Percentiles rank a stretch among this genome's conserved stretches.
These are phyloP conservation scores for Colletes latitarsis DNA, from an alignment of 1,140 invertebrate genomes.

Conservation along the genomic window DNA sequence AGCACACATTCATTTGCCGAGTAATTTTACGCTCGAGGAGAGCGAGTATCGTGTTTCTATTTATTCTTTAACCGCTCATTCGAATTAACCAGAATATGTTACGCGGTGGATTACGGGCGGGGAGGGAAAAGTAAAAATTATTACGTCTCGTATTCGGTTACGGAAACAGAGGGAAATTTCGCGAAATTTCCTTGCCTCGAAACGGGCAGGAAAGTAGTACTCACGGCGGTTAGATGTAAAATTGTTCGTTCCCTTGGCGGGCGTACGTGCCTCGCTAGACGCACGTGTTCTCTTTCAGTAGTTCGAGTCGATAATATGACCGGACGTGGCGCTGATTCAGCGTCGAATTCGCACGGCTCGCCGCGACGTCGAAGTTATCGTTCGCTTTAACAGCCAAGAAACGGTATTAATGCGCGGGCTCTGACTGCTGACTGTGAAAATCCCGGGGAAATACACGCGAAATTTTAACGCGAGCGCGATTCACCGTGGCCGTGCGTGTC, in stretches of 20 bases:
- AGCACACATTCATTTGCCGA: background rate
- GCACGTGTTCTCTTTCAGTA: constrained; percentile 56
- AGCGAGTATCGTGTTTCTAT: too few relatives aligned
- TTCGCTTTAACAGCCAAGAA: constrained; percentile 34
- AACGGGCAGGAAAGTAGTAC: background rate
- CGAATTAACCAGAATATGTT: background rate
- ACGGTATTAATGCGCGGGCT: constrained; percentile 34
- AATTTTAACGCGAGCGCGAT: constrained; percentile 28
- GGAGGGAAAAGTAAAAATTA: background rate
- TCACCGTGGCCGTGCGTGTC: background rate
- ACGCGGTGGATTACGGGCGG: background rate
- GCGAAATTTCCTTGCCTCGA: background rate
- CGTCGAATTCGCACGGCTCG: constrained; percentile 37
- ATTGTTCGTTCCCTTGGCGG: constrained; percentile 22
- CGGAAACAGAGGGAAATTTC: background rate
- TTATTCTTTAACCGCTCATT: background rate
- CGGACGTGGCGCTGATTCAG: constrained; percentile 48
- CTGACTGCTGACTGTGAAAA: constrained; percentile 39
- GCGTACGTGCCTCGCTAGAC: constrained; percentile 39
- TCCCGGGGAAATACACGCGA: constrained; percentile 11
- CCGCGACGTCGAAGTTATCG: constrained; percentile 30
- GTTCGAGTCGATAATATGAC: constrained; percentile 57
- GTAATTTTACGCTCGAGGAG: background rate
- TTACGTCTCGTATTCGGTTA: background rate
- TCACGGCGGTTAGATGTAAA: background rate